Base-by-base conservation (phyloP, 2,113 vertebrate species). In the Acinonyx jubatus region DNA sequence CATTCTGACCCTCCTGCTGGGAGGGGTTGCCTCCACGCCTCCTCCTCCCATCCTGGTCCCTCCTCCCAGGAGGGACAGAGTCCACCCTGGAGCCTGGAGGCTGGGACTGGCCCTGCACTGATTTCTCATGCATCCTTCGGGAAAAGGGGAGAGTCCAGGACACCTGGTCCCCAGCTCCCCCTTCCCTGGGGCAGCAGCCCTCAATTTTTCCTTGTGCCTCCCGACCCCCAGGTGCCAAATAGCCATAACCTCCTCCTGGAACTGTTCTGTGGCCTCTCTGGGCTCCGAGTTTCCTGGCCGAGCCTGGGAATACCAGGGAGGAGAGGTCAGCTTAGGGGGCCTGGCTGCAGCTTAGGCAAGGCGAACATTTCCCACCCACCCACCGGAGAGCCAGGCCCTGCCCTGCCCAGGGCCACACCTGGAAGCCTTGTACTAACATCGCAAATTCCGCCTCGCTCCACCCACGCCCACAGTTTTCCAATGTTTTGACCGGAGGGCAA, bases 221-320 rank as follows among this genome's bases (percentile, higher is more conserved):
- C 97, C 94, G n/a, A 84, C 80, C 80, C 95, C 97, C 97, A 97
- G 96, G 96, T 98, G 98, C 97, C 98, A 98, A 97, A 98, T 97
- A 98, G 98, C 98, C 97, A 97, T 97, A 98, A 84, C 92, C 88
- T 92, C 96, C 74, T 89, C 84, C 93, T 74, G 79, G 91, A 97
- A 97, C 88, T 55, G 31, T 91, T 93, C 52, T 36, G 57, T 5
- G 10, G 33, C 96, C 94, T 73, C 91, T 93, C 41, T 81, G 80
- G 69, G 94, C 69, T 71, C 66, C 61, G 25, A 95, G 86, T 57
- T 81, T 93, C 94, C 95, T 88, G 97, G 92, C 89, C 68, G 48
- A 89, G 74, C 69, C 94, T 94, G 88, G 92, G 80, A 93, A 36
- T 69, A 57, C 79, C 83, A 66, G 86, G 93, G 96, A 94, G 83